phyloP scores from a whole-genome alignment of 2,888 invertebrate species.

The Drosophila fulvimacula region DNA sequence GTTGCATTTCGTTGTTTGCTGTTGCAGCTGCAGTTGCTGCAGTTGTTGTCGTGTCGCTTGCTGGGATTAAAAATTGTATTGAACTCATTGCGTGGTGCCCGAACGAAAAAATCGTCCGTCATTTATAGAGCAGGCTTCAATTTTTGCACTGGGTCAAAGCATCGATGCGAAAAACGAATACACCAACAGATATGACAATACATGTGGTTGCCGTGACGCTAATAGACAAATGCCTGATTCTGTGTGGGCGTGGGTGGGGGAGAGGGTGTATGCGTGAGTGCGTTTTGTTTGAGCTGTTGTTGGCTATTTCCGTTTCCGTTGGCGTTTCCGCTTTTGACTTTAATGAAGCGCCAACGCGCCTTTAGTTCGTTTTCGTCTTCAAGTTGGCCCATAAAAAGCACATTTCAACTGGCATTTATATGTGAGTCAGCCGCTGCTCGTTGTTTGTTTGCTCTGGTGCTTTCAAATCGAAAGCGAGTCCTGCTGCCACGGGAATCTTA shows the following conservation, averaged over 20 bases:
- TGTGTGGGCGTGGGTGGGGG: conserved; percentile 10
- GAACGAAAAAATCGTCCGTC: conserved; percentile 70
- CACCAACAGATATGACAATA: conserved; percentile 20
- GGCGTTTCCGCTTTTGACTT: conserved; percentile 66
- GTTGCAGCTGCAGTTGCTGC: neutral
- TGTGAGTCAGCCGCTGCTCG: conserved; percentile 23
- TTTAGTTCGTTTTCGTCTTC: conserved; percentile 42
- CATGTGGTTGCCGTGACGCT: conserved; percentile 27
- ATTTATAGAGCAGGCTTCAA: conserved; percentile 69
- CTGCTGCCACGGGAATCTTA: conserved; percentile 52
- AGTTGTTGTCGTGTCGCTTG: conserved; percentile 28
- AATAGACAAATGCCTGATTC: conserved; percentile 34
- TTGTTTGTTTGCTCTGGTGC: conserved; percentile 14
- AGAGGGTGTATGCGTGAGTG: conserved; percentile 6
- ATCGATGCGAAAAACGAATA: conserved; percentile 40
- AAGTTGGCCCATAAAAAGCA: conserved; percentile 67
- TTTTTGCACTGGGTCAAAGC: conserved; percentile 56
- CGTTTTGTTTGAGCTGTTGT: conserved; percentile 32
- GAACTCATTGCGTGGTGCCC: conserved; percentile 71
- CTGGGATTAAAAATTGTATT: conserved; percentile 67
- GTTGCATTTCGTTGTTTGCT: conserved; percentile 31
- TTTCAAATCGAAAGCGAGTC: conserved; percentile 47
- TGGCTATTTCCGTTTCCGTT: conserved; percentile 63
- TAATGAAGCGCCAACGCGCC: conserved; percentile 73
- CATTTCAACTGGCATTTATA: conserved; percentile 65